A percentile compares a stretch with the other conserved stretches of the same genome.
These are phyloP conservation scores for Papilio polyxenes DNA, from an alignment of 1,140 invertebrate species.

Conservation along the genomic window DNA sequence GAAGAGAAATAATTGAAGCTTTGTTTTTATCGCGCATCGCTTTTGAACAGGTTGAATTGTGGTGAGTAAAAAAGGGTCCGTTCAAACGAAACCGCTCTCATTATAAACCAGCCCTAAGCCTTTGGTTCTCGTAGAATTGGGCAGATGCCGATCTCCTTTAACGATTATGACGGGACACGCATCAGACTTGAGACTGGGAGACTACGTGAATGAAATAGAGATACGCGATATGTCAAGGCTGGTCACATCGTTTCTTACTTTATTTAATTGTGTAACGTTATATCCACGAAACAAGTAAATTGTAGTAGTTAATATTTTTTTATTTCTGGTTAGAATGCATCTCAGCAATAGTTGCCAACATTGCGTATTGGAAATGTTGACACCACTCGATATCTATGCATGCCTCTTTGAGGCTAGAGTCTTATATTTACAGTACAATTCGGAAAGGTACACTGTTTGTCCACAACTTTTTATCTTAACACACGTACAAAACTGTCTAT, in stretches of 20 bases:
- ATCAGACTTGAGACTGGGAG: conserved; percentile 4
- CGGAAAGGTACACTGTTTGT: too few species aligned
- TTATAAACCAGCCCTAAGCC: conserved; percentile 41
- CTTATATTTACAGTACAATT: too few species aligned
- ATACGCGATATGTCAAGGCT: conserved; percentile 31
- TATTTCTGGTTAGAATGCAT: too few species aligned
- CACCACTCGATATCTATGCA: too few species aligned
- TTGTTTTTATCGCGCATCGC: conserved; percentile 34
- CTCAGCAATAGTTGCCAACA: too few species aligned
- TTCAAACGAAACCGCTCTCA: conserved; percentile 41
- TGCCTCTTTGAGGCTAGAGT: too few species aligned
- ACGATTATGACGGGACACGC: conserved; percentile 51
- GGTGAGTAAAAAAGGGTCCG: conserved; percentile 35
- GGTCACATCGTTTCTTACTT: background rate
- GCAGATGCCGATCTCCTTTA: conserved; percentile 50
- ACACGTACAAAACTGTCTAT: too few species aligned
- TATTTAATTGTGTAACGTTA: background rate
- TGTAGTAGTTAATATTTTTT: background rate
- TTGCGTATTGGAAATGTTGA: too few species aligned
- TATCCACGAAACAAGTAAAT: background rate
- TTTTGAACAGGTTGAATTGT: conserved; percentile 40
- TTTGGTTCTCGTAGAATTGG: conserved; percentile 45
- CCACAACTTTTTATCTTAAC: too few species aligned
- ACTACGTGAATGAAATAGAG: conserved; percentile 26
- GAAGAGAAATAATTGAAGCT: conserved; percentile 20